Evolutionary conservation across 2,113 vertebrate genomes (phyloP).

Genomic region (Plecotus auritus): DNA sequence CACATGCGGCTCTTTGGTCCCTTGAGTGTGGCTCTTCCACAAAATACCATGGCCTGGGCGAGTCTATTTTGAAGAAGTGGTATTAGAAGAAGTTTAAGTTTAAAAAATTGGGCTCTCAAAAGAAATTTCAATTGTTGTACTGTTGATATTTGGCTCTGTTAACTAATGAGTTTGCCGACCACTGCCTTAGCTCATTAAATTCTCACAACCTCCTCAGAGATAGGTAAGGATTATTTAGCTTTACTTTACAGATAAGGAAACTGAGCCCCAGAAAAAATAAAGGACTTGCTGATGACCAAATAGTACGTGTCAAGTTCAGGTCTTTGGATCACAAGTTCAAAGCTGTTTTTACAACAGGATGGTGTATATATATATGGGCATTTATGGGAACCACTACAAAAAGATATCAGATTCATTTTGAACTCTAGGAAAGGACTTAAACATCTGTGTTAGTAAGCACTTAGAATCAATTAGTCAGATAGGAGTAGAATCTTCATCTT

Average conservation of each 20-base stretch:
- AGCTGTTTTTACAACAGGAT: neutral
- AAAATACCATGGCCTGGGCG: no score
- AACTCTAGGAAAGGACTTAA: neutral
- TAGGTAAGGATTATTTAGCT: neutral
- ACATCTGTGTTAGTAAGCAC: neutral
- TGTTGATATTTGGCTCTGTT: no score
- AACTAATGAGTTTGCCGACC: no score
- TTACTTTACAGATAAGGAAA: neutral
- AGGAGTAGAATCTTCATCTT: neutral
- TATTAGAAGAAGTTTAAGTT: no score
- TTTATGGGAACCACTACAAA: neutral
- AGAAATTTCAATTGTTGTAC: no score
- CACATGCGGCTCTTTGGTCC: no score
- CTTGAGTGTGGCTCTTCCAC: no score
- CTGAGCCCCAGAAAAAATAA: neutral
- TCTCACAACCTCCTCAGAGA: neutral
- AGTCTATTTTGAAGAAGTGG: no score
- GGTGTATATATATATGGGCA: neutral
- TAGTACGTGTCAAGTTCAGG: neutral
- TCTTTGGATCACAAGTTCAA: neutral
- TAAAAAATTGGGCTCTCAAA: no score
- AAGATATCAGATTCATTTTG: neutral
- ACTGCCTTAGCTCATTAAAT: neutral
- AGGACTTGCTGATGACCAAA: neutral
- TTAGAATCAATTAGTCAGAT: conserved; percentile 21